Evolutionary conservation across 2,113 vertebrate species (phyloP).

Genomic region (Ascaphus truei): DNA sequence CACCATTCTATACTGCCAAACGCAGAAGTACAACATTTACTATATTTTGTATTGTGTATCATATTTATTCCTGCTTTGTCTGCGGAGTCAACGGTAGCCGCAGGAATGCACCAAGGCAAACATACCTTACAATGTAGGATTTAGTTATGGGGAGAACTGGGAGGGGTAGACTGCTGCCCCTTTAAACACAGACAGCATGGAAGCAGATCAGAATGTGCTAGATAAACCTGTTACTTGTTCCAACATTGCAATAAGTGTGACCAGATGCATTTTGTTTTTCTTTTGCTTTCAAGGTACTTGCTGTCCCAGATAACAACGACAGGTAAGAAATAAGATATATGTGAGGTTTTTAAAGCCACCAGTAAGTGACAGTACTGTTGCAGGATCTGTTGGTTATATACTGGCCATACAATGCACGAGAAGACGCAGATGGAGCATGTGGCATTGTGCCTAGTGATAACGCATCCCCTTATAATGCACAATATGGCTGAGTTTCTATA

Average conservation of each 20-base stretch:
- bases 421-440: too few species aligned
- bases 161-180: slow-evolving; percentile 8
- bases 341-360: too few species aligned
- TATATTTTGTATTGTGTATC: too few species aligned
- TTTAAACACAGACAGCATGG: slow-evolving; percentile 26
- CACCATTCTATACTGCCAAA: background rate
- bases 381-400: too few species aligned
- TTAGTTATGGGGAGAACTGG: background rate
- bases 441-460: too few species aligned
- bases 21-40: background rate
- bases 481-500: too few species aligned
- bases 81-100: background rate
- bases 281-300: slow-evolving; percentile 61
- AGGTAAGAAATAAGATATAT: slow-evolving; percentile 64
- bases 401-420: too few species aligned
- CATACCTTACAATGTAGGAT: slow-evolving; percentile 20
- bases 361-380: too few species aligned
- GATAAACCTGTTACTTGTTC: background rate
- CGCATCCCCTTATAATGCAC: too few species aligned
- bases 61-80: background rate
- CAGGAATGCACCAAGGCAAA: slow-evolving; percentile 19
- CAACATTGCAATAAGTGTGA: background rate
- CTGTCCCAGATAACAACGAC: slow-evolving; percentile 62
- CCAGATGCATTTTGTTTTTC: slow-evolving; percentile 22
- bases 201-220: slow-evolving; percentile 27